Evolutionary conservation across 2,888 invertebrate species (phyloP), one percentile per base, ranked within the genome.

Genomic region (Petrolisthes manimaculis): DNA sequence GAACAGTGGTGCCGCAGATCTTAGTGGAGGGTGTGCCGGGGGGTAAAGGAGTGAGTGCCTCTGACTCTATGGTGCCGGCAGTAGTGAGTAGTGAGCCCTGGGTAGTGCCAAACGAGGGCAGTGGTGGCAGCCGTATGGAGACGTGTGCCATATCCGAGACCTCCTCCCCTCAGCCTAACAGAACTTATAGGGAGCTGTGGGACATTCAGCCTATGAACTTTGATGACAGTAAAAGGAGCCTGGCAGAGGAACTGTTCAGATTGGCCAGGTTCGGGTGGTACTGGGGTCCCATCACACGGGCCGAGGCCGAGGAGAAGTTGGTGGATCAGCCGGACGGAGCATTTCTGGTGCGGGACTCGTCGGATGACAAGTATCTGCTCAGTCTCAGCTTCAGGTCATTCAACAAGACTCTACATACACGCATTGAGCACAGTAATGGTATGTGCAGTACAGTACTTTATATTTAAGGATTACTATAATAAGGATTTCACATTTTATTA

Each of bases 281-380:
- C 61, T 90, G 90, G 90, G 90, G 90, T 14, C 90, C 90, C 61
- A 85, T 90, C 14, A 89, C 87, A 6, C 75, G 90, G 91, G 94
- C 94, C 69, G 95, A 96, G 92, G 96, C 96, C 0, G 96, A 96
- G 92, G 94, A 94, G 86, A 95, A 95, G 92, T 93, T 96, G 56
- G 93, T 94, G 82, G 95, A 95, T 90, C 95, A 95, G 92, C 95
- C 95, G 8, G 96, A 96, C 92, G 96, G 96, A 67, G 95, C 96
- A 18, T 96, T 96, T 93, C 93, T 96, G 89, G 95, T 97, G 5
- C 94, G 96, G n/a, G 96, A 96, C 92, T 96, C 96, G 4, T 95
- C 96, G 37, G 95, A 96, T 86, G 94, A 95, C 91, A 94, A 94
- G 90, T 95, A 95, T 92, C 94, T 96, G 91, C 94, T 96, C 91